Percentiles rank a stretch among this genome's conserved stretches.
These are phyloP conservation scores for Phyllotis vaccarum DNA, from an alignment of 2,797 vertebrate genomes.

Conservation along the genomic window DNA sequence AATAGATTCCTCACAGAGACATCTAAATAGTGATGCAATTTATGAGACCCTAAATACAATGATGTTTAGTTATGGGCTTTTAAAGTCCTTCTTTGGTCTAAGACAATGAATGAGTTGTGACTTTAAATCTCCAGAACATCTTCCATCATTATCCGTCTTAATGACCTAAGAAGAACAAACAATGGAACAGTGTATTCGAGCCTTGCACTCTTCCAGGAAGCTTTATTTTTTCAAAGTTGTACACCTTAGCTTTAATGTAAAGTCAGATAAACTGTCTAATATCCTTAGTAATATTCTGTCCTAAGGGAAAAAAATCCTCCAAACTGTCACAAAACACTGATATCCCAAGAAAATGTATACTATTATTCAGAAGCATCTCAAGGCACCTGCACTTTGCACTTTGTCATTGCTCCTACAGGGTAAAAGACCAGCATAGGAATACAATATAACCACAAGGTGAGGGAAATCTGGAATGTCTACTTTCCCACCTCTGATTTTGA, in stretches of 20 bases:
- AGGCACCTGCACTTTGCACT: fast-evolving
- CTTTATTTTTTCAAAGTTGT: not conserved
- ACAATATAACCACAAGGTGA: not conserved
- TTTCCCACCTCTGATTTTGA: not conserved
- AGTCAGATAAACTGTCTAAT: not conserved
- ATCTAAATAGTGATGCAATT: not conserved
- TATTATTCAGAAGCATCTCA: not conserved
- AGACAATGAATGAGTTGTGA: not conserved
- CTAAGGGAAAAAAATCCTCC: not conserved
- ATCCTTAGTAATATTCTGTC: not conserved
- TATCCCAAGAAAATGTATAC: not conserved
- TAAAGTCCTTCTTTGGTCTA: not conserved
- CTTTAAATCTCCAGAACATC: not conserved
- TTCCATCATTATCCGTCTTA: not conserved
- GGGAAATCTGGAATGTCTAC: not conserved
- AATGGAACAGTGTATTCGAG: too few relatives aligned
- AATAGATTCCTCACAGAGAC: not conserved
- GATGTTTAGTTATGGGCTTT: conserved; percentile 2
- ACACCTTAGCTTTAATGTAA: not conserved
- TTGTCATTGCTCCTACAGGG: not conserved
- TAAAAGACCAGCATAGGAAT: not conserved
- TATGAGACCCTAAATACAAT: not conserved
- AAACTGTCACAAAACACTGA: not conserved
- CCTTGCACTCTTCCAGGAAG: not conserved
- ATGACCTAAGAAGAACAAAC: not conserved